Evolutionary conservation across 2,113 vertebrate genomes (phyloP), one percentile per base, ranked within the genome.

Genomic region (Bos taurus): DNA sequence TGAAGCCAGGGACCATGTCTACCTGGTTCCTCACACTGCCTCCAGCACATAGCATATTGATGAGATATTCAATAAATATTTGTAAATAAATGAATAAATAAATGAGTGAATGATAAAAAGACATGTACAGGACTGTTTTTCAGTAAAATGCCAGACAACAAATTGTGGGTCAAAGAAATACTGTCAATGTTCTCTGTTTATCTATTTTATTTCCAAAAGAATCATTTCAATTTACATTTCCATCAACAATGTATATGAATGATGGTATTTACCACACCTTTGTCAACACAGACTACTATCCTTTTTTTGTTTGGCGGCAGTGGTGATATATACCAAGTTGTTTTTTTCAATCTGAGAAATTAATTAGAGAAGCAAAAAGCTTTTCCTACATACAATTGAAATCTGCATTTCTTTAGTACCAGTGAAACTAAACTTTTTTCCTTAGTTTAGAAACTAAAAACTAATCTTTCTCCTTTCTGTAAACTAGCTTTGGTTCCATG

Each of bases 151-250:
- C 16, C 62, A 71, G 6, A 40, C 89, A 93, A 30, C 2, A 92
- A 85, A 87, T 94, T 21, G 30, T 48, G 14, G 2, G 30, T 80
- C 40, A 97, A 94, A 92, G 7, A 90, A 97, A 77, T 54, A 82
- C 64, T 59, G 81, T 71, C 81, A 86, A 48, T 71, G 5, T 30
- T 67, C 48, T 95, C 19, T 54, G 4, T 25, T 78, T 82, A 78
- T 13, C 12, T 93, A 59, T 82, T 86, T 92, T 88, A 62, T 95
- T 94, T 95, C 52, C 67, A 84, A 91, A 97, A 87, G 11, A 67
- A 89, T 71, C 36, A 26, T 74, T 94, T 5, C 7, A 95, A 57
- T 64, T 48, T 78, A 52, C 3, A 84, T n/a, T 77, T 11, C 23
- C 36, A 93, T 56, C 33, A 90, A 85, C 5, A 88, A 92, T n/a